These are phyloP conservation scores for Sicus ferrugineus DNA, from an alignment of 2,888 invertebrate genomes.

Conservation along the genomic window DNA sequence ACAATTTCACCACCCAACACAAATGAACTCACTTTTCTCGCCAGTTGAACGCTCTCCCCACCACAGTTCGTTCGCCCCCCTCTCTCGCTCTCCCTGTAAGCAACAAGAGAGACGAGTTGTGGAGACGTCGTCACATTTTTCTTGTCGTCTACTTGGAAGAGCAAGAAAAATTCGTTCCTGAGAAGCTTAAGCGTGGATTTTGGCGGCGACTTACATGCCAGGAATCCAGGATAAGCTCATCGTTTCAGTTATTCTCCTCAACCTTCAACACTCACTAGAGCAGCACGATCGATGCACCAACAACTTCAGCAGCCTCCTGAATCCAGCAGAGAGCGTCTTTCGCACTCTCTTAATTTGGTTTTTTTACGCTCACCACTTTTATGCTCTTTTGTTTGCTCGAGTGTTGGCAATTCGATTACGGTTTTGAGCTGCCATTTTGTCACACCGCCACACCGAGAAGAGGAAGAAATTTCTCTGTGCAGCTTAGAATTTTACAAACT, in stretches of 20 bases:
- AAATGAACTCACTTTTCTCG: no score
- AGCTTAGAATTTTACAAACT: constrained; percentile 12
- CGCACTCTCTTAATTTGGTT: neutral
- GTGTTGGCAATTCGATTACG: constrained; percentile 32
- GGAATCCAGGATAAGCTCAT: neutral
- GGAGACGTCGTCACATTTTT: no score
- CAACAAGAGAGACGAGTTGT: no score
- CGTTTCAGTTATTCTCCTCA: neutral
- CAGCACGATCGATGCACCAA: neutral
- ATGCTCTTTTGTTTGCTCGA: constrained; percentile 17
- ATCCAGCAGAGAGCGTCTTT: neutral
- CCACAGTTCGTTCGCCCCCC: no score
- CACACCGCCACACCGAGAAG: constrained; percentile 14
- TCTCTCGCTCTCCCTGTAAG: no score
- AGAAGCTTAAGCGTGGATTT: neutral
- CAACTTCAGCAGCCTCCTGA: neutral
- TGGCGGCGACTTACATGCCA: neutral
- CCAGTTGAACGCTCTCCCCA: neutral
- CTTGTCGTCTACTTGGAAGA: no score
- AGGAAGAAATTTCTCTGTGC: no score
- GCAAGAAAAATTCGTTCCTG: no score
- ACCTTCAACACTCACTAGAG: neutral
- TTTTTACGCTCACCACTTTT: neutral
- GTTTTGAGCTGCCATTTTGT: constrained; percentile 25
- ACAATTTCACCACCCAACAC: no score